Evolutionary conservation across 2,113 vertebrate genomes (phyloP), one percentile per base, ranked within the genome.

Genomic region (Nerophis ophidion): DNA sequence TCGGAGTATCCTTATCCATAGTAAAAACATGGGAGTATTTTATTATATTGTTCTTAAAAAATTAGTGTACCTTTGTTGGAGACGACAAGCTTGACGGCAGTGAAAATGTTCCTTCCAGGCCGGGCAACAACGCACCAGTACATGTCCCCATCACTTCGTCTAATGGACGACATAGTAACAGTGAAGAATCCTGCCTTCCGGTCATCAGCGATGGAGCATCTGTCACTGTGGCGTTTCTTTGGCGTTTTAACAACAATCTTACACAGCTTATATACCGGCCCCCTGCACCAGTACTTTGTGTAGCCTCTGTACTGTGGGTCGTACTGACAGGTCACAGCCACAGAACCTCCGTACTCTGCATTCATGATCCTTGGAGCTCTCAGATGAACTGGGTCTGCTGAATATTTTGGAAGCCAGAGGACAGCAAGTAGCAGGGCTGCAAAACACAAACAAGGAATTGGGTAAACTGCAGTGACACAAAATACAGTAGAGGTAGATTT

Each of bases 241-340:
- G 71, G 47, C 16, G 86, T 84, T 63, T 56, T 78, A 48, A 65
- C 83, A 13, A 82, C 57, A 15, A 79, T 67, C 0, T 0, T 10
- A 53, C 83, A 83, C 6, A 66, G 3, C 7, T 68, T 38, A 11
- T 83, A 84, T 4, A 62, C 1, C 0, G 0, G 1, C 15, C 84
- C 84, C 72, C 16, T 85, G 68, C 86, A 88, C 84, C 81, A 88
- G 74, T 85, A 85, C 74, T 88, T 88, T 17, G 66, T 40, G 52
- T 65, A 4, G 1, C 71, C 6, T 49, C 55, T 75, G 57, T 53
- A 82, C 36, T 4, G 1, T 8, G 1, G 8, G 5, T 72, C 14
- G 6, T 84, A 86, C 34, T 50, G 67, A 56, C 83, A 88, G 1
- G 42, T 1, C 12, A 88, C 54, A 0, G 34, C 74, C 57, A 80